These are phyloP conservation scores for Sylvia atricapilla DNA, from an alignment of 2,113 vertebrate genomes.

Conservation along the genomic window DNA sequence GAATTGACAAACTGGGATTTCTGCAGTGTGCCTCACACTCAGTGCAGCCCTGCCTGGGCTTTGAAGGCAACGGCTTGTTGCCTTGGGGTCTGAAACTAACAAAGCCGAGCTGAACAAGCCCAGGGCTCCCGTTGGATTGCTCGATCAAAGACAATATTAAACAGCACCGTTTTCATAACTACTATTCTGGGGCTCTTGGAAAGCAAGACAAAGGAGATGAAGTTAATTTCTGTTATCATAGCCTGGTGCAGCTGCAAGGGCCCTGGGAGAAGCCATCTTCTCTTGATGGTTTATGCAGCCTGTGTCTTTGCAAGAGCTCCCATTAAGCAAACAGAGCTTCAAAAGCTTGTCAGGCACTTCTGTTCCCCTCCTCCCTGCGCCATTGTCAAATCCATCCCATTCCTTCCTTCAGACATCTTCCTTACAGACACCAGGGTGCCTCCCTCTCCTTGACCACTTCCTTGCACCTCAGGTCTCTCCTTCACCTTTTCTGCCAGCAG, in stretches of 20 bases:
- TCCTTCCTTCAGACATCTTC: not conserved
- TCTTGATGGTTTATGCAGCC: conserved; percentile 45
- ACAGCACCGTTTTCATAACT: conserved; percentile 69
- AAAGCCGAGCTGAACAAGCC: conserved; percentile 65
- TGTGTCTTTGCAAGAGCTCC: conserved; percentile 13
- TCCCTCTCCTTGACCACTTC: not conserved
- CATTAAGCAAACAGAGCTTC: conserved; percentile 22
- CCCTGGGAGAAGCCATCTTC: conserved; percentile 58
- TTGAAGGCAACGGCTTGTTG: conserved; percentile 68
- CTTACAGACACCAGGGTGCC: not conserved
- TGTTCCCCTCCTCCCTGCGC: not conserved
- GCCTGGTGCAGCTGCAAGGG: conserved; percentile 35
- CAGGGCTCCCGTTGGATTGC: conserved; percentile 65
- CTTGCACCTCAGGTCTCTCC: not conserved
- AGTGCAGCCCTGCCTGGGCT: conserved; percentile 54
- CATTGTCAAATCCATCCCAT: accelerated
- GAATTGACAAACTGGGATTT: conserved; percentile 74
- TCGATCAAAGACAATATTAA: conserved; percentile 76
- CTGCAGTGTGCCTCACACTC: not conserved
- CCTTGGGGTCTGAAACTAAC: conserved; percentile 74
- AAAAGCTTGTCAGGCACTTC: not conserved
- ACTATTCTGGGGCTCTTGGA: conserved; percentile 62
- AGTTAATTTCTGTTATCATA: conserved; percentile 72
- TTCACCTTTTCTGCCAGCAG: not conserved
- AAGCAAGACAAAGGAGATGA: conserved; percentile 47